These are phyloP conservation scores for Himalopsyche kuldschensis DNA, from an alignment of 2,888 invertebrate species.

Conservation along the genomic window DNA sequence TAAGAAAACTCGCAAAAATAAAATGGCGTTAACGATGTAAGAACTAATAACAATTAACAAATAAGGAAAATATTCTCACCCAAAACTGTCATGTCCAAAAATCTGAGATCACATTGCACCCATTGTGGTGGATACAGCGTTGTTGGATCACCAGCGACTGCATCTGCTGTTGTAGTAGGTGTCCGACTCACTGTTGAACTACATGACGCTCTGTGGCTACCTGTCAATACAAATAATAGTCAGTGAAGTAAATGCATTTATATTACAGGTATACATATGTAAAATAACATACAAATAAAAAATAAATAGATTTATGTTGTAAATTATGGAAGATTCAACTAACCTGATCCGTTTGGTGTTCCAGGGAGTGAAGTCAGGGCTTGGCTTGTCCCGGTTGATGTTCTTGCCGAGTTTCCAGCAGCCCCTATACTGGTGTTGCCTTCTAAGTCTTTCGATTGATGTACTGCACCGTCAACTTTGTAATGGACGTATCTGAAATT, in stretches of 20 bases:
- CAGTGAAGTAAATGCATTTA: too few relatives aligned
- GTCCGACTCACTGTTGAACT: slow-evolving; percentile 45
- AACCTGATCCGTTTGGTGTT: slow-evolving; percentile 29
- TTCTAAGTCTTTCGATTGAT: slow-evolving; percentile 48
- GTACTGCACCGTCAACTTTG: slow-evolving; percentile 78
- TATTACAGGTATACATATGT: too few relatives aligned
- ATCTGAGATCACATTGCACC: slow-evolving; percentile 95
- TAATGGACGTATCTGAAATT: slow-evolving; percentile 87
- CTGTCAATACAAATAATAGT: slow-evolving; percentile 1
- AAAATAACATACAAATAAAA: too few relatives aligned
- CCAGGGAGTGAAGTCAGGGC: slow-evolving; percentile 4
- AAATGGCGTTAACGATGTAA: too few relatives aligned
- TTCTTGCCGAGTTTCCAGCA: slow-evolving; percentile 42
- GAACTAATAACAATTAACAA: too few relatives aligned
- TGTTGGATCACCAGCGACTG: slow-evolving; percentile 59
- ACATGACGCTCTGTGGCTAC: slow-evolving; percentile 41
- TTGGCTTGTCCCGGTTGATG: slow-evolving; percentile 42
- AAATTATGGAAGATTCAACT: not conserved
- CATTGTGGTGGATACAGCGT: slow-evolving; percentile 90
- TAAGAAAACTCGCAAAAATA: too few relatives aligned
- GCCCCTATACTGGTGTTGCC: slow-evolving; percentile 44
- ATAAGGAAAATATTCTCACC: slow-evolving; percentile 52
- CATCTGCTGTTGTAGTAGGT: slow-evolving; percentile 44
- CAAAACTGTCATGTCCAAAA: slow-evolving; percentile 85
- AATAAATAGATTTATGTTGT: not conserved